Evolutionary conservation across 2,113 vertebrate genomes (phyloP), one percentile per base, ranked within the genome.

Genomic region (Oreochromis niloticus): DNA sequence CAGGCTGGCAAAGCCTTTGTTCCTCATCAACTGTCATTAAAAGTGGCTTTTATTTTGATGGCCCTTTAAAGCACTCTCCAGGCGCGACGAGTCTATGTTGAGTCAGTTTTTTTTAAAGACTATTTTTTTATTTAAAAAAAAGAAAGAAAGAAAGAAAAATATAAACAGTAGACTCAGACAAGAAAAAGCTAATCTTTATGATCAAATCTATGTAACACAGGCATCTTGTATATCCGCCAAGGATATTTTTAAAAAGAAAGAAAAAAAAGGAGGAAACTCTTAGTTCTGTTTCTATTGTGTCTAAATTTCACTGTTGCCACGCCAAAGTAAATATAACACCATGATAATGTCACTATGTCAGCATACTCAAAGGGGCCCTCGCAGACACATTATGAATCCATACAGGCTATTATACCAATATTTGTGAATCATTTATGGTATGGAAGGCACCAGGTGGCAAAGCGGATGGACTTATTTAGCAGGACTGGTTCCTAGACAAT

Each of bases 1-100:
- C 91, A 91, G 66, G 85, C 92, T 91, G 93, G 87, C 87, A 90
- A 46, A 93, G 92, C 93, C 95, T 96, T 96, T 95, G 95, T 96
- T 95, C 90, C 86, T 90, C 89, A 85, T 81, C 41, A 90, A 82
- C 81, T 87, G 61, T 87, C 83, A 39, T 88, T 84, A 79, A 86
- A 92, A 90, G 85, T 91, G 84, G 32, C 82, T 85, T 61, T 86
- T 55, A 86, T 41, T 48, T 55, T 81, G 36, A 85, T 81, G 36
- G 81, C 9, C 36, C 16, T 32, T 71, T 84, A 57, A 86, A 71
- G 54, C 68, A 12, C 34, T 73, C 48, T 79, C 10, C 36, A 50
- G 22, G 24, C 52, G 5, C 34, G 75, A 68, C 3, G 10, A 19
- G 36, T 43, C 34, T 56, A 7, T 55, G 52, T 50, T 17, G 34